Percentiles rank a stretch among this genome's conserved stretches.
Evolutionary conservation across 2,797 vertebrate species (phyloP).

Genomic region (Pangasius macronema): DNA sequence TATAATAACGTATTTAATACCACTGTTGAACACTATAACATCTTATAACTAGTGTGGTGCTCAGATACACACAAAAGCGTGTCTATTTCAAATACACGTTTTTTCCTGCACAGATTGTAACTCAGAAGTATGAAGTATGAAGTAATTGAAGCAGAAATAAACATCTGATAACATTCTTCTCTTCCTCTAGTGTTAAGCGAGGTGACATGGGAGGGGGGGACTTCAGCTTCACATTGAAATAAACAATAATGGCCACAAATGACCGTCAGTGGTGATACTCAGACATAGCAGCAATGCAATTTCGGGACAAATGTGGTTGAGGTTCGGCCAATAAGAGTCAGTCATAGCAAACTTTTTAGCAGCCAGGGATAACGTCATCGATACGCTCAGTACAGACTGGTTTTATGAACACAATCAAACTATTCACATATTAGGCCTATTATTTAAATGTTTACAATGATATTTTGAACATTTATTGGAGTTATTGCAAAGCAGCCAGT

Average conservation of each 20-base stretch:
- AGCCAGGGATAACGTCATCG: neutral
- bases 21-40: neutral
- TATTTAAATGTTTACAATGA: neutral
- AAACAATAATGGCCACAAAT: neutral
- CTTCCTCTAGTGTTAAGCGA: neutral
- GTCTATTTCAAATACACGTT: neutral
- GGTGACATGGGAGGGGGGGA: neutral
- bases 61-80: neutral
- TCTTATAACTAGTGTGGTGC: neutral
- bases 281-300: neutral
- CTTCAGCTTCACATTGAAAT: neutral
- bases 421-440: neutral
- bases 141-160: slow-evolving; percentile 3
- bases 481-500: neutral
- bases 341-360: neutral
- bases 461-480: neutral
- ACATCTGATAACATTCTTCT: slow-evolving; percentile 16
- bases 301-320: neutral
- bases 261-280: neutral
- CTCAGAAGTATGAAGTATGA: neutral
- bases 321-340: too few species aligned
- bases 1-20: neutral
- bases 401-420: neutral
- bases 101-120: neutral
- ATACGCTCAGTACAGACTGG: neutral